Evolutionary conservation across 2,888 invertebrate genomes (phyloP), one percentile per base, ranked within the genome.

Genomic region (Mylabris sibirica): DNA sequence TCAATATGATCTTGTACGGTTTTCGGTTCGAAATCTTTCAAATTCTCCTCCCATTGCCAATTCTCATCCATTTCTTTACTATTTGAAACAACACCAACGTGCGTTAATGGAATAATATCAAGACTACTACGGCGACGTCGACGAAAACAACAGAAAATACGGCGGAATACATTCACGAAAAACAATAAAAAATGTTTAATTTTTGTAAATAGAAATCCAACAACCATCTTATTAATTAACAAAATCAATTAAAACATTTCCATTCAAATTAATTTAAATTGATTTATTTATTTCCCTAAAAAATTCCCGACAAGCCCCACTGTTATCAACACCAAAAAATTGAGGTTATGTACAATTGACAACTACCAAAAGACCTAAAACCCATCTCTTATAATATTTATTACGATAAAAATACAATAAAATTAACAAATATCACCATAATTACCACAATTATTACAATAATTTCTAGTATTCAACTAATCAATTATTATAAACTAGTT

Each of bases 1-100:
- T 91, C 90, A 63, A 91, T 91, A 78, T 90, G 90, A 74, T 89
- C 89, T 76, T 90, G 89, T 30, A 90, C 85, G 2, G 87, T 86
- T 73, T 81, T 84, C 6, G 87, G 86, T 63, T 77, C 76, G 62
- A 71, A 66, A 44, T 72, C 68, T 0, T 85, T 84, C 8, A 86
- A 86, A 75, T 85, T 85, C 70, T 89, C 89, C 70, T 89, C 89
- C 90, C 90, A 90, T 17, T 88, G 87, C 90, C 90, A 90, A 75
- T 87, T 85, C 66, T 85, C 65, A n/a, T 68, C 61, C 12, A 64
- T 65, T 17, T 72, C 76, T 65, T 72, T 71, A 60, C 82, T 76
- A 71, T 84, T 85, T 4, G 87, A 84, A 59, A 88, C 83, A 20
- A 90, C 87, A 65, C 87, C 89, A 4, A 89, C 86, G 53, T 87